Conservation (phyloP, 2,797 vertebrate genomes). For the Chaetophractus vellerosus region DNA sequence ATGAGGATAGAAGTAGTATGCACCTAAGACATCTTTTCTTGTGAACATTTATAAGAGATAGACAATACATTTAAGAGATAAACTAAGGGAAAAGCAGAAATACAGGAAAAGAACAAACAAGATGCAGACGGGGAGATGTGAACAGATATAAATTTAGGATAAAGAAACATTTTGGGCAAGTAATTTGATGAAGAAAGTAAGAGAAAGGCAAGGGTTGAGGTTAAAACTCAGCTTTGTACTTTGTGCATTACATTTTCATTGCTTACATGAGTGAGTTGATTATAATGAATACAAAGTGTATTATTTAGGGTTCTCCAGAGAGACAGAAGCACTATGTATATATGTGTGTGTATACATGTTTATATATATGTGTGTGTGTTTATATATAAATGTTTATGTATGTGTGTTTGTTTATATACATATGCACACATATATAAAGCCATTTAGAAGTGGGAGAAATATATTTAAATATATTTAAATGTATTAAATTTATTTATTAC, state of each 20-base stretch:
- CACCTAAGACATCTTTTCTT: too few species aligned
- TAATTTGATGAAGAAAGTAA: neutral
- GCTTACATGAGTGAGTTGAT: neutral
- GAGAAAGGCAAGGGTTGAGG: neutral
- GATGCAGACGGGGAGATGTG: neutral
- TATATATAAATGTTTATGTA: too few species aligned
- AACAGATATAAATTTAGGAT: neutral
- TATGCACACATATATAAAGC: too few species aligned
- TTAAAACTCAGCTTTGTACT: neutral
- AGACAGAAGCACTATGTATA: too few species aligned
- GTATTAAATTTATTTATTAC: too few species aligned
- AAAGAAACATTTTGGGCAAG: neutral
- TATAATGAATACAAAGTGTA: neutral
- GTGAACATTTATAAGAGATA: neutral
- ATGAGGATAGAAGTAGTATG: neutral
- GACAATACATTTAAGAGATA: neutral
- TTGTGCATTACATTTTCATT: neutral
- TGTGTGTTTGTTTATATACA: too few species aligned
- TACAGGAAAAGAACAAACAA: neutral
- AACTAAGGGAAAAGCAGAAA: neutral
- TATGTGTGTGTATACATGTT: too few species aligned
- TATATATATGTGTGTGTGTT: too few species aligned
- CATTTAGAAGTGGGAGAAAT: too few species aligned
- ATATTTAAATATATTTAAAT: too few species aligned
- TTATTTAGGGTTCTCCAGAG: too few species aligned